A percentile compares a stretch with the other conserved stretches of the same genome.
Conservation (phyloP, 1,140 invertebrate species). For the Drosophila guanche region DNA sequence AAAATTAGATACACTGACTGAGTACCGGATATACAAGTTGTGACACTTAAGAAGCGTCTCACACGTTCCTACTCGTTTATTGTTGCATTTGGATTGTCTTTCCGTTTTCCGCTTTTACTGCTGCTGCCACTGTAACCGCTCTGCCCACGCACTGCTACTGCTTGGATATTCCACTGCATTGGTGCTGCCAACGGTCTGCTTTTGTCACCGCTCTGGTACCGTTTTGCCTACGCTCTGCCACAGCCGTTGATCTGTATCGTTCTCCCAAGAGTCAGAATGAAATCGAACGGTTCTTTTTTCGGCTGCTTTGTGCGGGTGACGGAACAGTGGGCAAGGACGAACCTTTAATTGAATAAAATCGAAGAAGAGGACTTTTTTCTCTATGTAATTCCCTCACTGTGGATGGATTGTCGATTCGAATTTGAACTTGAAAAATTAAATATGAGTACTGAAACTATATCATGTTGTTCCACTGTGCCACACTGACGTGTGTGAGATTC, state of each 20-base stretch:
- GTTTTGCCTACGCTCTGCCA: not conserved
- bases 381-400: not conserved
- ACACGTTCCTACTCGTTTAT: too few relatives aligned
- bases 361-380: not conserved
- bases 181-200: constrained; percentile 15
- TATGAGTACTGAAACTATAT: constrained; percentile 1
- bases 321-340: constrained; percentile 34
- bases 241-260: constrained; percentile 20
- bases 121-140: constrained; percentile 18
- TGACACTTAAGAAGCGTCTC: too few relatives aligned
- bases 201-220: not conserved
- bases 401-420: not conserved
- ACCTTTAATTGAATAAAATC: not conserved
- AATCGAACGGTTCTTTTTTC: constrained; percentile 61
- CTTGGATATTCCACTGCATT: not conserved
- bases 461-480: constrained; percentile 14
- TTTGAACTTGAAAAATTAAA: not conserved
- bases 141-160: constrained; percentile 37
- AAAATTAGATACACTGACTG: too few relatives aligned
- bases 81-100: too few relatives aligned
- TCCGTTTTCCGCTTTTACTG: too few relatives aligned
- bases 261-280: constrained; percentile 26
- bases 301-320: constrained; percentile 51
- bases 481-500: constrained; percentile 33
- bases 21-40: too few relatives aligned